Evolutionary conservation across 2,888 invertebrate species (phyloP), one percentile per base, ranked within the genome.

Genomic region (Nomada hirtipes): DNA sequence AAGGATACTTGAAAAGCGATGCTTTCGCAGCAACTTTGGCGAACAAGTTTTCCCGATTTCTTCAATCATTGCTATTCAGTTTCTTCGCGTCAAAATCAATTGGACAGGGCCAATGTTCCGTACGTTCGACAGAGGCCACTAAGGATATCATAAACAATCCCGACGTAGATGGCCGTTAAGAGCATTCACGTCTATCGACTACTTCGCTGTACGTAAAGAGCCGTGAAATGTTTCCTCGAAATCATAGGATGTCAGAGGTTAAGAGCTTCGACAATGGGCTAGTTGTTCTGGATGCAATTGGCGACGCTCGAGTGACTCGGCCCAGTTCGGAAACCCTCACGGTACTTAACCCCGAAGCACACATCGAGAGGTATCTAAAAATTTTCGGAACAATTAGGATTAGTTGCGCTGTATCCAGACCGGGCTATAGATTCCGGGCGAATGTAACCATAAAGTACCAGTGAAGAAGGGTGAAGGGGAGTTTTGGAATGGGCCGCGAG

Each of bases 351-450:
- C 84, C 76, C 76, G 74, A 76, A 76, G 80, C 88, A 86, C 86
- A 86, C 76, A 86, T 86, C 81, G 81, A 78, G 73, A 86, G 85
- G 85, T 88, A 89, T 89, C 86, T 83, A 88, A 88, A 91, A 90
- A 91, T 89, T 91, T 90, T 83, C 75, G 69, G 88, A 90, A 90
- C 91, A 90, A 91, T 90, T 90, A 90, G 91, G 86, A 90, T 90
- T 88, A 88, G 84, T 81, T 69, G 61, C 64, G 75, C 64, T 76
- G 81, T 86, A 84, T 70, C 83, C 85, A 68, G 71, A 71, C 84
- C 86, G 76, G 86, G 80, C 88, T 84, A 88, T 87, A 90, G 88
- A 88, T 89, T 88, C 69, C 79, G 76, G 72, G 55, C 75, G 85
- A 86, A 80, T 69, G 84, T 83, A 83, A 82, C 86, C 85, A 85